These are phyloP conservation scores for Girardinichthys multiradiatus DNA, from an alignment of 2,113 vertebrate species.

Conservation along the genomic window DNA sequence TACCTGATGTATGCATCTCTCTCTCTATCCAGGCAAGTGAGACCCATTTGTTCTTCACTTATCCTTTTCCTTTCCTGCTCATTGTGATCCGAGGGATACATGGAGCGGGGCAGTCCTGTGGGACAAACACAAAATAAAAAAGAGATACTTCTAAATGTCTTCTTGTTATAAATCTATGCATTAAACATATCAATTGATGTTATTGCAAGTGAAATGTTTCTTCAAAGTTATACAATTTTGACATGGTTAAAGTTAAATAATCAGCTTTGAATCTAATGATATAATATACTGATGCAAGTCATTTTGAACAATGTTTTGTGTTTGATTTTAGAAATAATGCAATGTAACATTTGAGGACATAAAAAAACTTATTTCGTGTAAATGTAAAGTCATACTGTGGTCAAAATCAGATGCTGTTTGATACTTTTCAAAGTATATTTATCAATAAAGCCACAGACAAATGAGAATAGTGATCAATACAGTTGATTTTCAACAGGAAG, in stretches of 20 bases:
- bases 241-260: not conserved
- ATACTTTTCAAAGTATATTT: too few species aligned
- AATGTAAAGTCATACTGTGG: too few species aligned
- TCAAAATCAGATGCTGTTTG: too few species aligned
- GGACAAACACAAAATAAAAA: slow-evolving; percentile 47
- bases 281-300: too few species aligned
- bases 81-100: slow-evolving; percentile 84
- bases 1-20: slow-evolving; percentile 91
- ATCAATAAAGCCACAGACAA: too few species aligned
- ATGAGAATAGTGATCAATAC: too few species aligned
- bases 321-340: too few species aligned
- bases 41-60: slow-evolving; percentile 89
- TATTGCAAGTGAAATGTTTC: not conserved
- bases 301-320: too few species aligned
- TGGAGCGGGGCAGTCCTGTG: slow-evolving; percentile 76
- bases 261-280: too few species aligned
- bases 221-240: not conserved
- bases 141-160: slow-evolving; percentile 15
- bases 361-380: too few species aligned
- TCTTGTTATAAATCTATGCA: not conserved
- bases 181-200: not conserved
- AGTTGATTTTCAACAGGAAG: too few species aligned
- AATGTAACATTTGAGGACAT: too few species aligned
- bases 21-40: slow-evolving; percentile 82
- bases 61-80: slow-evolving; percentile 90